A percentile compares a stretch with the other conserved stretches of the same genome.
Evolutionary conservation across 2,888 invertebrate genomes (phyloP).

Genomic region (Trachelus tabidus): DNA sequence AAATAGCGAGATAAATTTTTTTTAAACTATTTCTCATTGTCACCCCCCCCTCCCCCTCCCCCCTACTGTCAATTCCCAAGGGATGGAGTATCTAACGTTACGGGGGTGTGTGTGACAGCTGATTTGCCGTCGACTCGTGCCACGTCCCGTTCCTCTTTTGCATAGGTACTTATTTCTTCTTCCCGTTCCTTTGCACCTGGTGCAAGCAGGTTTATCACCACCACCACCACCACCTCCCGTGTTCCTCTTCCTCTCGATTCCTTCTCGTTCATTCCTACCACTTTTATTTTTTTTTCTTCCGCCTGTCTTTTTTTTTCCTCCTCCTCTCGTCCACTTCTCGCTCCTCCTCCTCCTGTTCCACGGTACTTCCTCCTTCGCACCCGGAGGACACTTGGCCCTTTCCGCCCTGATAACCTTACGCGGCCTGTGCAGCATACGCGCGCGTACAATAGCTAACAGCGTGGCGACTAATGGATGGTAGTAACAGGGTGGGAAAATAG

Average conservation of each 20-base stretch:
- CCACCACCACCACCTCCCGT: background rate
- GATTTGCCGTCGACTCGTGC: background rate
- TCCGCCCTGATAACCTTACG: background rate
- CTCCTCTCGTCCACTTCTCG: conserved; percentile 7
- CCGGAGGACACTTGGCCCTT: background rate
- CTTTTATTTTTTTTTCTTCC: background rate
- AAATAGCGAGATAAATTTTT: background rate
- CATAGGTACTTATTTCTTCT: background rate
- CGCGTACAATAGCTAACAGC: background rate
- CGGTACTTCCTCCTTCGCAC: conserved; percentile 8
- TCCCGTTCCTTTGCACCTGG: background rate
- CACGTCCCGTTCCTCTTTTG: background rate
- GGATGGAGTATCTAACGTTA: background rate
- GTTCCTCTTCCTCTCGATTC: background rate
- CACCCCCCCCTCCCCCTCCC: too few relatives aligned
- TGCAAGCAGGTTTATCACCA: background rate
- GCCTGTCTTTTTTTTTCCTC: background rate
- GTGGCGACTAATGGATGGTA: background rate
- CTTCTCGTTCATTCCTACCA: conserved; percentile 16
- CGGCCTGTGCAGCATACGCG: background rate
- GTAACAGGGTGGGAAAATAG: background rate
- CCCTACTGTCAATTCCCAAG: background rate
- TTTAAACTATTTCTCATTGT: background rate
- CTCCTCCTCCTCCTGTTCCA: conserved; percentile 9
- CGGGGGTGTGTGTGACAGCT: background rate